These are phyloP conservation scores for Ascidia mentula DNA, from an alignment of 23 tunicate species.

Conservation along the genomic window DNA sequence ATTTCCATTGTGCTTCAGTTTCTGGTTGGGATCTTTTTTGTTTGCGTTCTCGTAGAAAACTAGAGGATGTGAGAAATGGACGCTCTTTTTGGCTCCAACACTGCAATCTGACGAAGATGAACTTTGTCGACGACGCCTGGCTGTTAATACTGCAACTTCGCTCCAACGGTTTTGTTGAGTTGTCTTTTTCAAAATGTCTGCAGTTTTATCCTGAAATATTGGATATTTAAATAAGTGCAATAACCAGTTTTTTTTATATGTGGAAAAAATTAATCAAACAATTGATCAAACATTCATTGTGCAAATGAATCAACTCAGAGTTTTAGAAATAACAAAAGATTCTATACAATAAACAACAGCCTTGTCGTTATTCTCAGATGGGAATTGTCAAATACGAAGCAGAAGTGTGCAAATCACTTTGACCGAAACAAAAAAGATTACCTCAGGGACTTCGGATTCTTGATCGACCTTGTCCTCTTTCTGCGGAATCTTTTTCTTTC, in stretches of 20 bases:
- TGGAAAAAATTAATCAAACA: too few relatives aligned
- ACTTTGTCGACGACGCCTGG: slow-evolving; percentile 48
- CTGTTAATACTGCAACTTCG: slow-evolving; percentile 23
- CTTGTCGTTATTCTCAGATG: not conserved
- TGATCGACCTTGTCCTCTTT: not conserved
- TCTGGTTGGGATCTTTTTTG: slow-evolving; percentile 7
- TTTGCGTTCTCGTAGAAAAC: slow-evolving; percentile 45
- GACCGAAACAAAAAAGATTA: not conserved
- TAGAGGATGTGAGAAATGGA: slow-evolving; percentile 73
- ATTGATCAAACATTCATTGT: too few relatives aligned
- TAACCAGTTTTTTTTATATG: not conserved
- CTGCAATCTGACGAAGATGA: slow-evolving; percentile 67
- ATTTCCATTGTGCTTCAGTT: slow-evolving; percentile 14
- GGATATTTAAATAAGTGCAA: too few relatives aligned
- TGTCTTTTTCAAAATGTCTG: not conserved
- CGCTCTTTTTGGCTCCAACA: slow-evolving; percentile 44
- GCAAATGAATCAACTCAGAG: too few relatives aligned
- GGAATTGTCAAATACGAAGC: not conserved
- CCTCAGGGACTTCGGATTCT: not conserved
- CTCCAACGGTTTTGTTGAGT: slow-evolving; percentile 26
- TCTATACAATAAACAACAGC: too few relatives aligned
- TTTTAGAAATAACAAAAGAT: too few relatives aligned
- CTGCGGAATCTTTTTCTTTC: not conserved
- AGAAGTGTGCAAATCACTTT: too few relatives aligned
- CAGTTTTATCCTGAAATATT: not conserved